Conservation (phyloP, 1,140 invertebrate genomes). For the Drosophila sturtevanti region DNA sequence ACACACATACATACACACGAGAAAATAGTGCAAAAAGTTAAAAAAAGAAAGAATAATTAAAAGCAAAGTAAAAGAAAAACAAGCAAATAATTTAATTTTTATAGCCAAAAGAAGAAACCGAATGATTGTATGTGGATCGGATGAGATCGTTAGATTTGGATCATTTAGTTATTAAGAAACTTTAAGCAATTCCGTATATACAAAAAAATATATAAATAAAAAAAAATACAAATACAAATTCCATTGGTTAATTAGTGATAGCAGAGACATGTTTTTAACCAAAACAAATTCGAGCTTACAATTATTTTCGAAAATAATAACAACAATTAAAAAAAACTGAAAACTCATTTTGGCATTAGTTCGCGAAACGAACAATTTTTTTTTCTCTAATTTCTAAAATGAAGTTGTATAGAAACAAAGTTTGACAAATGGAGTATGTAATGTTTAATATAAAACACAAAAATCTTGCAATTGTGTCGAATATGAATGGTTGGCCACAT, state of each 20-base stretch:
- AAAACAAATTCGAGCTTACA: slow-evolving; percentile 77
- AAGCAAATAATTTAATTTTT: slow-evolving; percentile 78
- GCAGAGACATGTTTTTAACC: slow-evolving; percentile 55
- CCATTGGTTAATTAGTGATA: slow-evolving; percentile 68
- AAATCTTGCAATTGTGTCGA: slow-evolving; percentile 32
- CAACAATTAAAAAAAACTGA: not conserved
- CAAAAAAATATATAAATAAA: not conserved
- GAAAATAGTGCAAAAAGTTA: slow-evolving; percentile 76
- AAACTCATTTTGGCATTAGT: slow-evolving; percentile 48
- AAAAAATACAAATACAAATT: slow-evolving; percentile 37
- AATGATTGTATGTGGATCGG: slow-evolving; percentile 7
- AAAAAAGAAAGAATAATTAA: slow-evolving; percentile 39
- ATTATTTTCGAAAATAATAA: slow-evolving; percentile 58
- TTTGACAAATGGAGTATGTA: slow-evolving; percentile 16
- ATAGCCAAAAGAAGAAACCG: slow-evolving; percentile 72
- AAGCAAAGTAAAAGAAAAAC: slow-evolving; percentile 31
- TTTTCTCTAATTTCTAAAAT: slow-evolving; percentile 47
- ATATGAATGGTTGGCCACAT: slow-evolving; percentile 58
- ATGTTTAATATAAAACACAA: slow-evolving; percentile 29
- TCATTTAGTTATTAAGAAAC: slow-evolving; percentile 74
- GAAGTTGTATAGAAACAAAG: slow-evolving; percentile 44
- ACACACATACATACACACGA: slow-evolving; percentile 56
- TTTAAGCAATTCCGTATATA: slow-evolving; percentile 42
- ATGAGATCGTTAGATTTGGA: slow-evolving; percentile 20
- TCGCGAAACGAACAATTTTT: slow-evolving; percentile 40